A percentile compares a stretch with the other conserved stretches of the same genome.
phyloP scores from a whole-genome alignment of 2,888 invertebrate genomes.

The Celastrina argiolus region DNA sequence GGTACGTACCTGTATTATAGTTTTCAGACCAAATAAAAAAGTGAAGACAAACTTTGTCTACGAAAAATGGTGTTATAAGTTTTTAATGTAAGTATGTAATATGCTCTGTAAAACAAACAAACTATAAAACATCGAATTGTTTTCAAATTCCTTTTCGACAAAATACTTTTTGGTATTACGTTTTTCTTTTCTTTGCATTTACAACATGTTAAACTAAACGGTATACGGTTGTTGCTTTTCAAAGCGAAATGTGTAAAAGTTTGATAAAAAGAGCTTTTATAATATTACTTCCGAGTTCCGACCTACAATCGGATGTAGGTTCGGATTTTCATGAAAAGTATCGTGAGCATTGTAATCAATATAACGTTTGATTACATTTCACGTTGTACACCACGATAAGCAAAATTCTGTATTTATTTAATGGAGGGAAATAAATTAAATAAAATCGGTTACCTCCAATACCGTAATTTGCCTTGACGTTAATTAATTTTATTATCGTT shows the following conservation, averaged over 20 bases:
- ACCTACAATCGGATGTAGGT: slow-evolving; percentile 1
- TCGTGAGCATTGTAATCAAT: not conserved
- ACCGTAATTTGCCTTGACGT: not conserved
- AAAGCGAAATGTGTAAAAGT: not conserved
- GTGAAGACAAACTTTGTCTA: too few species aligned
- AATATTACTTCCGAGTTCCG: not conserved
- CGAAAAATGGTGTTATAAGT: too few species aligned
- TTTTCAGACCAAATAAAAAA: too few species aligned
- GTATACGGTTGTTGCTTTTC: not conserved
- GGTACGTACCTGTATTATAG: not conserved
- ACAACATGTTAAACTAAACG: too few species aligned
- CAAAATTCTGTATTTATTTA: not conserved
- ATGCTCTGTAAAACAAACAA: too few species aligned
- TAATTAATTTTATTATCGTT: not conserved
- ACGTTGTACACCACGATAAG: not conserved
- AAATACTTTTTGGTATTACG: too few species aligned
- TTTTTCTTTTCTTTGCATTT: too few species aligned
- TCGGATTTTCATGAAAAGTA: not conserved
- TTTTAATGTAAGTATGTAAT: too few species aligned
- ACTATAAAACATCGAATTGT: too few species aligned
- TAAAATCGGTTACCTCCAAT: not conserved
- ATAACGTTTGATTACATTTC: slow-evolving; percentile 2
- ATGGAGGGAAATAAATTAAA: not conserved
- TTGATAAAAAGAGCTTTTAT: not conserved
- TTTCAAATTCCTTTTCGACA: too few species aligned